These are phyloP conservation scores for Bufo bufo DNA, from an alignment of 2,113 vertebrate species.

Conservation along the genomic window DNA sequence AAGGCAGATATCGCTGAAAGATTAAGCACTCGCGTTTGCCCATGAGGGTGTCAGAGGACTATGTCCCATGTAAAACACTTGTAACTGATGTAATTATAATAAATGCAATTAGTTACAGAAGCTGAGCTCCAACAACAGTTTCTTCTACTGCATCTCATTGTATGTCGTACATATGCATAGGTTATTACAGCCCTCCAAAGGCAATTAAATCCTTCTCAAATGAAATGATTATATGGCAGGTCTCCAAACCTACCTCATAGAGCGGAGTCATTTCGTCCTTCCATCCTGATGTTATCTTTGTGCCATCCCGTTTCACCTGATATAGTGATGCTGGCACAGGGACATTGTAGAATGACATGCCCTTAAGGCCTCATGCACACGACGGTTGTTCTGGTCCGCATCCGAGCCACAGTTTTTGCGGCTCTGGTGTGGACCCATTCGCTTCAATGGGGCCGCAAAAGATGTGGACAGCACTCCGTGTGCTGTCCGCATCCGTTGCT, in stretches of 20 bases:
- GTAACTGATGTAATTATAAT: slow-evolving; percentile 26
- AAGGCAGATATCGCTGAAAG: not conserved
- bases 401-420: too few relatives aligned
- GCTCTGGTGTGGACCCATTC: too few relatives aligned
- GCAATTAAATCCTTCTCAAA: not conserved
- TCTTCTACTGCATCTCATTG: not conserved
- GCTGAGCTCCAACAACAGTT: slow-evolving; percentile 10
- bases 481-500: too few relatives aligned
- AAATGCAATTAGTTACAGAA: slow-evolving; percentile 40
- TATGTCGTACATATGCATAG: not conserved
- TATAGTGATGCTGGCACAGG: too few relatives aligned
- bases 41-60: not conserved
- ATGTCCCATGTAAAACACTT: slow-evolving; percentile 24
- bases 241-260: not conserved
- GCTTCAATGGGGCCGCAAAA: too few relatives aligned
- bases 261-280: too few relatives aligned
- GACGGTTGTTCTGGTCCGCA: too few relatives aligned
- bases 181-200: not conserved
- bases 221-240: not conserved
- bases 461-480: too few relatives aligned
- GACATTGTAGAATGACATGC: too few relatives aligned
- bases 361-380: too few relatives aligned
- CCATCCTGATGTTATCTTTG: too few relatives aligned
- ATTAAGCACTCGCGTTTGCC: slow-evolving; percentile 1
- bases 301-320: too few relatives aligned